These are phyloP conservation scores for Hiodon alosoides DNA, from an alignment of 2,113 vertebrate species.

Conservation along the genomic window DNA sequence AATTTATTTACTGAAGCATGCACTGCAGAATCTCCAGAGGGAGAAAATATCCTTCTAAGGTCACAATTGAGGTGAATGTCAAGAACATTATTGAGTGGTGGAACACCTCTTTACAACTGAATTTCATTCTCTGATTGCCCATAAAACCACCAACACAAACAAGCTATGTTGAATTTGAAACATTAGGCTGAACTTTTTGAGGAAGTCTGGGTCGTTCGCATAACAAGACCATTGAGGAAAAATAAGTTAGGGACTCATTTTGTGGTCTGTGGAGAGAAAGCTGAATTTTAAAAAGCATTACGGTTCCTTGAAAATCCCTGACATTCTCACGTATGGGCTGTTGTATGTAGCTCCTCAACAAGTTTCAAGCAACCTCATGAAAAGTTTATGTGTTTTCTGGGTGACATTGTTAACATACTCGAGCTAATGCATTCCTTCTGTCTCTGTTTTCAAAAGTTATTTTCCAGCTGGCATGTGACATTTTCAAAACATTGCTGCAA, in stretches of 20 bases:
- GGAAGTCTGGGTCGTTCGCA: not conserved
- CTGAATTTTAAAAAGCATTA: not conserved
- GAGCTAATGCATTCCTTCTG: not conserved
- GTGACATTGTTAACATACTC: not conserved
- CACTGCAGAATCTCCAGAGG: not conserved
- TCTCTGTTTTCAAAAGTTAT: not conserved
- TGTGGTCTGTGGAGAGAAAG: not conserved
- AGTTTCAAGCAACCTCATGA: too few relatives aligned
- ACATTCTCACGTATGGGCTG: too few relatives aligned
- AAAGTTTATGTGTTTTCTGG: too few relatives aligned
- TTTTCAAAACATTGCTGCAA: too few relatives aligned
- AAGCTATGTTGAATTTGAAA: not conserved
- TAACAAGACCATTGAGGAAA: not conserved
- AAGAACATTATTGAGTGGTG: not conserved
- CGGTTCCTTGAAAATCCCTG: not conserved
- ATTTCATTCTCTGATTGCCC: not conserved
- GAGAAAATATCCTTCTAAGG: not conserved
- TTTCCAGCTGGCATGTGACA: too few relatives aligned
- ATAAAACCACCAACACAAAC: not conserved
- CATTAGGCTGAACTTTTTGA: not conserved
- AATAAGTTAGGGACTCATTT: not conserved
- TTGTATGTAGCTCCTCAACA: too few relatives aligned
- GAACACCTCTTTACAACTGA: not conserved
- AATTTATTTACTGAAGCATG: slow-evolving; percentile 8
- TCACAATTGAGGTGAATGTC: not conserved